Percentiles rank a stretch among this genome's conserved stretches.
These are phyloP conservation scores for Choloepus didactylus DNA, from an alignment of 2,797 vertebrate species.

Conservation along the genomic window DNA sequence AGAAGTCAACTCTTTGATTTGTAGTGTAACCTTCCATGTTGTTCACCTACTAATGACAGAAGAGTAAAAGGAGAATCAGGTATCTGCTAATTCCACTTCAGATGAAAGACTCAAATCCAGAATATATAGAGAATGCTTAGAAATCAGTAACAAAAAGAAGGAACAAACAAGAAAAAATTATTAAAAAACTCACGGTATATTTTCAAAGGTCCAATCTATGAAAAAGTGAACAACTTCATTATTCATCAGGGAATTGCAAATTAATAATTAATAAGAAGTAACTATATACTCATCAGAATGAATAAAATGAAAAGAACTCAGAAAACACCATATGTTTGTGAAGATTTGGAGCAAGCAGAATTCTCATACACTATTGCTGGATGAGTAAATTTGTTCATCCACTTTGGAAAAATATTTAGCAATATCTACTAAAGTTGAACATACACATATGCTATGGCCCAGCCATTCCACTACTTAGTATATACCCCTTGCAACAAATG, in stretches of 20 bases:
- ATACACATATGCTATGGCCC: neutral
- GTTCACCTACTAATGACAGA: neutral
- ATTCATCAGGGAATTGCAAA: neutral
- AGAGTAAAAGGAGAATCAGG: neutral
- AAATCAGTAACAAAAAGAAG: neutral
- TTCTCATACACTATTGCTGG: neutral
- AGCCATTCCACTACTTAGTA: neutral
- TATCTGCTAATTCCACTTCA: neutral
- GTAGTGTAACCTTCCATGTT: neutral
- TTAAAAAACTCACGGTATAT: neutral
- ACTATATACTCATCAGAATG: neutral
- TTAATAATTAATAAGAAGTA: neutral
- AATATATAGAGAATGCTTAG: neutral
- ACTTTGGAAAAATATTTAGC: neutral
- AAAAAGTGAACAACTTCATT: neutral
- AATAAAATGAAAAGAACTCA: neutral
- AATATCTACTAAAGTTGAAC: neutral
- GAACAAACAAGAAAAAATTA: neutral
- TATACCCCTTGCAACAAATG: neutral
- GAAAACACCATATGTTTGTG: neutral
- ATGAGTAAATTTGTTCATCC: neutral
- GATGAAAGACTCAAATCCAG: neutral
- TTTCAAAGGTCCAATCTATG: neutral
- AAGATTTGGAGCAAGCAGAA: neutral
- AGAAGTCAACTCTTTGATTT: neutral